Evolutionary conservation across 2,797 vertebrate species (phyloP), one percentile per base, ranked within the genome.

Genomic region (Astyanax mexicanus): DNA sequence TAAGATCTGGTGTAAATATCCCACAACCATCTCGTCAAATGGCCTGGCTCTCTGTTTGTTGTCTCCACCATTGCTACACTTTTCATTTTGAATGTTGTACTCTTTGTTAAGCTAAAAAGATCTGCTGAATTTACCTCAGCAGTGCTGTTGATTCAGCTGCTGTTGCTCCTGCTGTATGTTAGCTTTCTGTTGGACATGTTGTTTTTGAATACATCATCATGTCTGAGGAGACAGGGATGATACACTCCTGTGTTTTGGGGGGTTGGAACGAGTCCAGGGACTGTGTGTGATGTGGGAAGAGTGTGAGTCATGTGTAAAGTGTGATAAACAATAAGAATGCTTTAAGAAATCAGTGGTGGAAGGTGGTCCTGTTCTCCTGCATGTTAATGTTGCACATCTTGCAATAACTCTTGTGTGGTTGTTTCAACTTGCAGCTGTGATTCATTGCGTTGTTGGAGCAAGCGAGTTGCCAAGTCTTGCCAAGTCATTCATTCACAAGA

Each of bases 101-200:
- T 32, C 19, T n/a, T 60, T 40, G 7, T 70, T 4, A 54, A 60
- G 1, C 29, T 21, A 29, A 25, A 68, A 52, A 61, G 23, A 9
- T 72, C 35, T 47, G 55, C 47, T 58, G 57, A 64, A 72, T 32
- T 72, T 37, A 72, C 72, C 40, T 17, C n/a, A n/a, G n/a, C 6
- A 35, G 45, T 29, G 32, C 17, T 45, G 70, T 54, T 74, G 21
- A 35, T 38, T 19, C 44, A 58, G 42, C 51, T 44, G 40, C 9
- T 10, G 55, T 17, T 5, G 17, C 6, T 65, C n/a, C 23, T 3
- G 6, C n/a, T 23, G 25, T 25, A 6, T 21, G 29, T 47, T 21
- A 23, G 29, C n/a, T 13, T 60, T 61, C 11, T 0, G 0, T 23
- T 49, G n/a, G 6, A 12, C 21, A 0, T 8, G 17, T 45, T 42